Base-by-base conservation (phyloP, 2,113 vertebrate species). In the Dissostichus mawsoni region DNA sequence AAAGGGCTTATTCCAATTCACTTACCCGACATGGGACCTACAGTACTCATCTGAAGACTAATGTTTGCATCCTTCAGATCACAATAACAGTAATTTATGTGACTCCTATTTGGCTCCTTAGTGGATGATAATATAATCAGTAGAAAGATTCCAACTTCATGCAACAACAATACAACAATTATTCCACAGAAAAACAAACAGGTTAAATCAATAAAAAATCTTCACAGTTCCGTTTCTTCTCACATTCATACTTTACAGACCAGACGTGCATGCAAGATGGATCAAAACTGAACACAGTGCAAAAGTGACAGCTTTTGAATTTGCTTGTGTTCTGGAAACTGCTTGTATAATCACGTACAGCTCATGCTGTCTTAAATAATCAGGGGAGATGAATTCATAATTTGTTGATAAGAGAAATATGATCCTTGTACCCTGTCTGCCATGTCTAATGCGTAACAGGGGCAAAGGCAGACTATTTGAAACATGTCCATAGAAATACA, bases 401-500 rank as follows among this genome's bases (percentile, higher is more conserved):
- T 13, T 41, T 14, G 76, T 50, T 76, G 81, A 87, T 77, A 80
- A 44, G 67, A 83, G 51, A 88, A 53, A 53, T 52, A 47, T 69
- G 78, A 87, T 72, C 87, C 77, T 87, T 85, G 74, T 81, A 71
- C 82, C 90, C 78, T 86, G 79, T 82, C 73, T 78, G 68, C 80
- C 83, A 86, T 80, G 76, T 72, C 25, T 55, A 80, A 91, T 77
- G 65, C 73, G 75, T 75, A 80, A 84, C 69, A 71, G 69, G 81
- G 83, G 66, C 48, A 76, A 88, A 89, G 78, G 86, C 58, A 53
- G 84, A 87, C 79, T 41, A 41, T 85, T 74, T 76, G 85, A 91
- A 90, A 85, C 61, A 56, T 84, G 79, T 76, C 93, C 83, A 90
- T 92, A 91, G 83, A 93, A 92, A 90, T 90, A 94, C 93, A 92